Evolutionary conservation across 1,140 invertebrate genomes (phyloP).

Genomic region (Drosophila triauraria): DNA sequence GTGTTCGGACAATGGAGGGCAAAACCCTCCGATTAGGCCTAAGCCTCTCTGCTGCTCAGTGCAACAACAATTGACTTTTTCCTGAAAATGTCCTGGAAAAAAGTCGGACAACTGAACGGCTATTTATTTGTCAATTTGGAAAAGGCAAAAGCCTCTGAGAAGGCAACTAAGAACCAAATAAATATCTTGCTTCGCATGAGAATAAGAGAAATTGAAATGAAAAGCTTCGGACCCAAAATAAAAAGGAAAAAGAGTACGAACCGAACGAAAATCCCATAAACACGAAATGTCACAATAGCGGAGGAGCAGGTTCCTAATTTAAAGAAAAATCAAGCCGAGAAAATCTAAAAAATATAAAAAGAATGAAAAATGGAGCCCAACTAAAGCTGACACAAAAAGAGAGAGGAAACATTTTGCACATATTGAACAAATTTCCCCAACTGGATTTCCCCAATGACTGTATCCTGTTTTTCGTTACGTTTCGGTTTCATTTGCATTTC

Average conservation of each 20-base stretch:
- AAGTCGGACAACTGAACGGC: conserved; percentile 20
- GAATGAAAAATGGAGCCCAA: neutral
- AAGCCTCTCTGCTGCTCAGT: conserved; percentile 30
- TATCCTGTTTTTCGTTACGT: conserved; percentile 20
- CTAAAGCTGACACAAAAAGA: conserved; percentile 39
- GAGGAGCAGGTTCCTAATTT: conserved; percentile 50
- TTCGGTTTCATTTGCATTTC: conserved; percentile 70
- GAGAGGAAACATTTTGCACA: conserved; percentile 17
- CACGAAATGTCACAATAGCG: conserved; percentile 70
- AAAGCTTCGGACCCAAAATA: conserved; percentile 56
- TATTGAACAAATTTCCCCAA: conserved; percentile 50
- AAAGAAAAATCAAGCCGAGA: conserved; percentile 40
- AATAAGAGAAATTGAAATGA: conserved; percentile 70
- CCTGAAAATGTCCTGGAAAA: conserved; percentile 28
- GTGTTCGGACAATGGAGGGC: conserved; percentile 36
- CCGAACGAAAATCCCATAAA: conserved; percentile 77
- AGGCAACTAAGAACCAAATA: conserved; percentile 70
- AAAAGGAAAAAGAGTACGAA: conserved; percentile 27
- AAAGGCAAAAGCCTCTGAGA: conserved; percentile 51
- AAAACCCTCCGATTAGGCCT: conserved; percentile 50
- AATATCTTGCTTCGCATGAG: conserved; percentile 74
- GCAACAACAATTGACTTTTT: conserved; percentile 62
- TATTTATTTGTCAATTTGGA: conserved; percentile 80
- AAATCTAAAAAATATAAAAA: conserved; percentile 23
- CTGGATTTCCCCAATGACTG: conserved; percentile 77